Evolutionary conservation across 1,140 invertebrate genomes (phyloP), one percentile per base, ranked within the genome.

Genomic region (Stegodyphus dumicola): DNA sequence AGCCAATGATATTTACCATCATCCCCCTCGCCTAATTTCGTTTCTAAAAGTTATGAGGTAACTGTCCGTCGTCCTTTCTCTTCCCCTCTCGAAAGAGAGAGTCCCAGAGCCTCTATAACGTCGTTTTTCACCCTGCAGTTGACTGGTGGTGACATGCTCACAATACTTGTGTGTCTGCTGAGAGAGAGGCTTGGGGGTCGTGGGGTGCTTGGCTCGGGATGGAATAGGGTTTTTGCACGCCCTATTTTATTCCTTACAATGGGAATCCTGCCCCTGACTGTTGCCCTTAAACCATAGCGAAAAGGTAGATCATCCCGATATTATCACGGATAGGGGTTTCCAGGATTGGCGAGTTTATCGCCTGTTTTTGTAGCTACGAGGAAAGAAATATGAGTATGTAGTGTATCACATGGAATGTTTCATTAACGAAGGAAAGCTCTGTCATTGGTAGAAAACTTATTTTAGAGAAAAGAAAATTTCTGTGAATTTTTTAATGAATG

Each of bases 31-130:
- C 81, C 81, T 85, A 85, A 85, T 85, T 85, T 85, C 81, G 74
- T 85, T 85, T 73, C 73, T n/a, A 77, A 74, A 74, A 85, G 81
- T 85, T 85, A 85, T 85, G 81, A 85, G 81, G 80, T 81, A 81
- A 81, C 79, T 52, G 56, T 56, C n/a, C 56, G 48, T 33, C 33
- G 33, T 33, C 33, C 33, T 33, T 3, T 33, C 33, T 33, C 71
- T 15, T 18, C 51, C 80, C 70, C 69, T 73, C 71, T 48, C 10
- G 6, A 17, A 1, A n/a, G 17, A 54, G 48, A 77, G 51, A 51
- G 49, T 18, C 48, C 78, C 7, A 64, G 53, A 18, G 49, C 71
- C 67, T 73, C 78, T 74, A 73, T 49, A 83, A 56, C 53, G 64
- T 85, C 81, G 81, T 85, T 85, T 85, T 85, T 85, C 81, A 85